Evolutionary conservation across 1,140 invertebrate species (phyloP), one percentile per base, ranked within the genome.

Genomic region (Drosophila prosaltans): DNA sequence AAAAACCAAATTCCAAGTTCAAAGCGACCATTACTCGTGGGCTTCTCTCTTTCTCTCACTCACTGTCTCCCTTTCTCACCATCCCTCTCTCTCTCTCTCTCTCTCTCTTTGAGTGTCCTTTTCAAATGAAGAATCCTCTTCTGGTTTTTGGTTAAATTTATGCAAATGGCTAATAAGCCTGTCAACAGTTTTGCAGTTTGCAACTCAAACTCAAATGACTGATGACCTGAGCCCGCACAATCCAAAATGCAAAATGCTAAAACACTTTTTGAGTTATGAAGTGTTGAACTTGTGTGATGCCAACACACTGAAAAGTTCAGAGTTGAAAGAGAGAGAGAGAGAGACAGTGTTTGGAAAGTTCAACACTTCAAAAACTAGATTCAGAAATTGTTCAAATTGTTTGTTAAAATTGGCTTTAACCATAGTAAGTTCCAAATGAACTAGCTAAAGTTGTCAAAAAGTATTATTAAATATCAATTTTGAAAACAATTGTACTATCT

Each of bases 101-200:
- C 2, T 21, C 6, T 6, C n/a, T 8, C 7, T 16, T 16, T 26
- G 24, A 51, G 21, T 51, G 45, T 51, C 45, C n/a, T 51, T 51
- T 24, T 51, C 24, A 2, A 24, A 21, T 51, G 45, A 51, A 51
- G 45, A 51, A 51, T 51, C 21, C 45, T 51, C 45, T 51, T 32
- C 75, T 64, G 55, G 54, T 71, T 69, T 66, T 62, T 59, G 59
- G 30, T 57, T 59, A 79, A 89, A 89, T 89, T 84, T 89, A 89
- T 89, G 84, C 78, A 89, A 89, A 89, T 89, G 72, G 85, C 83
- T 91, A 91, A 91, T 91, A 91, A 88, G 88, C 80, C 88, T 91
- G 88, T 91, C 88, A 91, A 91, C 88, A 91, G 88, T 89, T 88
- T 65, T 72, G 84, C 84, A 82, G 64, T 80, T 73, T 77, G 74